Percentiles rank a stretch among this genome's conserved stretches.
Conservation (phyloP, 2,888 invertebrate genomes). For the Julus scandinavius region DNA sequence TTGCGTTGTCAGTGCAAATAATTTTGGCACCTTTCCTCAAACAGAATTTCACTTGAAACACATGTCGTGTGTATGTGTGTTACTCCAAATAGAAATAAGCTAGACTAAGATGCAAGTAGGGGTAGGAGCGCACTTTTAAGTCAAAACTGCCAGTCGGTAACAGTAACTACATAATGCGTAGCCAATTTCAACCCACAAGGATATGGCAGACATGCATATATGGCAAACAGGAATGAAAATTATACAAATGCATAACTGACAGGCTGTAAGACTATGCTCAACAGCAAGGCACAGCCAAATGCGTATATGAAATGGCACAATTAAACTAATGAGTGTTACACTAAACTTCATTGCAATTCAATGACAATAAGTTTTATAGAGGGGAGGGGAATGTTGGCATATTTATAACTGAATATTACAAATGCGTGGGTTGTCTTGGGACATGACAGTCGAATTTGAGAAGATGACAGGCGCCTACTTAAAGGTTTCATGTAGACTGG, state of each 20-base stretch:
- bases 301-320: neutral
- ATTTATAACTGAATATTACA: neutral
- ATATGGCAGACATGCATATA: neutral
- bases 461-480: neutral
- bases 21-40: slow-evolving; percentile 39
- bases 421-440: neutral
- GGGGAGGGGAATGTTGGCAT: slow-evolving; percentile 6
- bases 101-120: slow-evolving; percentile 14
- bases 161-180: neutral
- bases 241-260: neutral
- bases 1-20: slow-evolving; percentile 34
- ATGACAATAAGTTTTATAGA: neutral
- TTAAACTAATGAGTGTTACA: neutral
- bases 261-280: slow-evolving; percentile 2
- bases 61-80: neutral
- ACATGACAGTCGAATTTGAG: neutral
- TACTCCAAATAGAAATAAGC: slow-evolving; percentile 39
- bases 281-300: neutral
- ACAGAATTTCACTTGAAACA: slow-evolving; percentile 8
- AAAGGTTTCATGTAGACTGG: neutral
- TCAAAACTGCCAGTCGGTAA: neutral
- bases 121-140: neutral
- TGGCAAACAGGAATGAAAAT: neutral
- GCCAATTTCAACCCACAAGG: slow-evolving; percentile 18
- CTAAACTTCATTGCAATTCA: neutral